phyloP scores from a whole-genome alignment of 2,797 vertebrate genomes.

The Phrynocephalus forsythii region DNA sequence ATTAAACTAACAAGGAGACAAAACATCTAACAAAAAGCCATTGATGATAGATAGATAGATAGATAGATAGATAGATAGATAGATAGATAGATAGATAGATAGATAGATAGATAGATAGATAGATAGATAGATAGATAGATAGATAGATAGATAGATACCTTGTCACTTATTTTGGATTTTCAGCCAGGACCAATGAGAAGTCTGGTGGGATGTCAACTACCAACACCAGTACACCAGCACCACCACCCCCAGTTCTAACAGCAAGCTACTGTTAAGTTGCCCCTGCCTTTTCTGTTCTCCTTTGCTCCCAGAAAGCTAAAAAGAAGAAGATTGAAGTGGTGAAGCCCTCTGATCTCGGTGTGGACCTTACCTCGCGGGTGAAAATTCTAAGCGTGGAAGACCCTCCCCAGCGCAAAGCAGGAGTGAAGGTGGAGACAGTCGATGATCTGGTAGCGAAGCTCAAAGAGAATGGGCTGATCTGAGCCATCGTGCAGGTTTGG shows the following conservation, averaged over 20 bases:
- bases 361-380: conserved; percentile 84
- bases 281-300: neutral
- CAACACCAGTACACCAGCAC: no score
- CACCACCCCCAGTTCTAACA: neutral
- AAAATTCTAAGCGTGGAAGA: conserved; percentile 88
- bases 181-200: neutral
- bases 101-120: no score
- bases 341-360: conserved; percentile 86
- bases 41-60: no score
- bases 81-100: no score
- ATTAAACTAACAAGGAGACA: no score
- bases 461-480: conserved; percentile 84
- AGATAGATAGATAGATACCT: no score
- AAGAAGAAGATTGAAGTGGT: conserved; percentile 90
- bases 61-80: no score
- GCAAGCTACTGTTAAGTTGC: no score
- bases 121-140: no score
- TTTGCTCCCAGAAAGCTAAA: conserved; percentile 88
- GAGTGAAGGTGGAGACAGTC: conserved; percentile 88
- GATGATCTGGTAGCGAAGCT: conserved; percentile 87
- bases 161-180: no score
- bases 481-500: conserved; percentile 29
- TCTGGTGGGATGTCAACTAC: neutral
- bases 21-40: no score
- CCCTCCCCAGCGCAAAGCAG: conserved; percentile 86